phyloP scores from a whole-genome alignment of 2,113 vertebrate species.

The Actenoides hombroni region DNA sequence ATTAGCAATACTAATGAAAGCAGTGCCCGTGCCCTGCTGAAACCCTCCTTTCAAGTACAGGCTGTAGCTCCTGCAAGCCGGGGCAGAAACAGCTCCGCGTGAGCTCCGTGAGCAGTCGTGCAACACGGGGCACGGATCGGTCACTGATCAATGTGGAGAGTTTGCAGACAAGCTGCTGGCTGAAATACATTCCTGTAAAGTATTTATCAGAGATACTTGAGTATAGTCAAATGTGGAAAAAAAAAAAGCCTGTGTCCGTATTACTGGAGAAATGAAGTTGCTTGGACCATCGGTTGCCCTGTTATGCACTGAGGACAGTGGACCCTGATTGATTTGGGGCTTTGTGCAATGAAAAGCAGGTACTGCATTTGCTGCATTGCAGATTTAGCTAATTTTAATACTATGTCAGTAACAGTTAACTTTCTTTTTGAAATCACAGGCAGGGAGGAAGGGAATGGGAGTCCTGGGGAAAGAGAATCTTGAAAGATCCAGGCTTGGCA shows the following conservation, averaged over 20 bases:
- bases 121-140: not conserved
- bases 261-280: not conserved
- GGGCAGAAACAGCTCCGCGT: not conserved
- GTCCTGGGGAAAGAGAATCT: not conserved
- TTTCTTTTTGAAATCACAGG: not conserved
- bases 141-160: not conserved
- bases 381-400: not conserved
- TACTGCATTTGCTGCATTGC: not conserved
- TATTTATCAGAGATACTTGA: not conserved
- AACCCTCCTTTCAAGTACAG: not conserved
- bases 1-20: not conserved
- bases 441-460: not conserved
- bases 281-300: not conserved
- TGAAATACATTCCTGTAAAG: not conserved
- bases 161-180: not conserved
- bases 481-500: not conserved
- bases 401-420: not conserved
- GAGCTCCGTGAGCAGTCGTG: not conserved
- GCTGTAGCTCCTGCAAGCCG: not conserved
- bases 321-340: not conserved
- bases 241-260: not conserved
- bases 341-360: not conserved
- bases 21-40: not conserved
- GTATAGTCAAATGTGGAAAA: not conserved
- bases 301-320: rapidly evolving